Base-by-base conservation (phyloP, 1,140 invertebrate species). In the Drosophila pseudoobscura region DNA sequence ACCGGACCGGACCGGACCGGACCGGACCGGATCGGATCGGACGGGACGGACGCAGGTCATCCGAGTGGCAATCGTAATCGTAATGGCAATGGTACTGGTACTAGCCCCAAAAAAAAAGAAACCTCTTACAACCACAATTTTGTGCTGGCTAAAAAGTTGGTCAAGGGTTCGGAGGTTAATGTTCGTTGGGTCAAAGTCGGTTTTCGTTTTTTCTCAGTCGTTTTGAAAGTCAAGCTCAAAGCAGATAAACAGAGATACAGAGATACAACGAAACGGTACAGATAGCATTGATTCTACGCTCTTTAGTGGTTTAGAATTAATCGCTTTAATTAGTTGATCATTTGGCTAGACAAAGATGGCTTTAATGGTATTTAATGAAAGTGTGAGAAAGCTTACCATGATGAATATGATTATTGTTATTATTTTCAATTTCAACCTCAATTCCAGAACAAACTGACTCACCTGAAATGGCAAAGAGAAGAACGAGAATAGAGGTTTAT, bases 391-490 rank as follows among this genome's bases (percentile, higher is more conserved):
- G 90, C 90, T 91, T 91, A 91, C 90, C 90, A 91, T 91, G 90
- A 91, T 88, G 87, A 90, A 79, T 85, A 91, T 90, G 78, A 90
- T 91, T 91, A 89, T 90, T 89, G 85, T 89, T 91, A 91, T 91
- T 91, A 91, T 91, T 91, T 91, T 91, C 90, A 90, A 91, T 91
- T 91, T 91, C 90, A 91, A 91, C 90, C 90, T 91, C 90, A 91
- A 91, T 91, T 91, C 90, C 90, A 89, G 90, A 91, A 91, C 90
- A 91, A 91, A 91, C 90, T 90, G 90, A 91, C 90, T 91, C 90
- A 91, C 90, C 90, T 91, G 79, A 63, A 91, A 91, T 53, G 78
- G 82, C 24, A 63, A 76, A 70, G 61, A 80, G 54, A 70, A 79
- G 13, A 77, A 75, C 11, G 64, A 45, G 70, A 72, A 57, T 64